These are phyloP conservation scores for Hirudinaria manillensis DNA, from an alignment of 2,888 invertebrate species.

Conservation along the genomic window DNA sequence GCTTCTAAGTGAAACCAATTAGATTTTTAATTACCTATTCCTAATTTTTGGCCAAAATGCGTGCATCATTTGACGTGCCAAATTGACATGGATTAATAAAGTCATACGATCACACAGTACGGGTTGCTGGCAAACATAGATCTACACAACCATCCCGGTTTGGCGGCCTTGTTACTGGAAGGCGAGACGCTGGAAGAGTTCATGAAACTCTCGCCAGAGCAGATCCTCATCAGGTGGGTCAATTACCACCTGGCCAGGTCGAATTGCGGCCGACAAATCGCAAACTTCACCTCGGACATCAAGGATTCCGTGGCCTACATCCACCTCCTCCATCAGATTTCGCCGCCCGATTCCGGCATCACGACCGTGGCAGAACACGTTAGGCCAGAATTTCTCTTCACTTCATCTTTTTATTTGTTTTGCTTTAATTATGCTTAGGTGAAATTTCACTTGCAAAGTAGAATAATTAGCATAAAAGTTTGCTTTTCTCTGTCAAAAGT, in stretches of 20 bases:
- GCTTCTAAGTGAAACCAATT: too few species aligned
- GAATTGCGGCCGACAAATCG: constrained; percentile 61
- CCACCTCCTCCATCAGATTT: constrained; percentile 86
- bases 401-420: neutral
- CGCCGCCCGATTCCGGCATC: constrained; percentile 78
- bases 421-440: neutral
- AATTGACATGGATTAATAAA: neutral
- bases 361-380: constrained; percentile 75
- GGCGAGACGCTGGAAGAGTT: constrained; percentile 87
- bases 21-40: too few species aligned
- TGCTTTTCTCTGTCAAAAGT: neutral
- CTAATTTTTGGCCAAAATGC: too few species aligned
- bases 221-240: constrained; percentile 88
- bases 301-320: constrained; percentile 93
- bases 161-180: constrained; percentile 75
- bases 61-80: too few species aligned
- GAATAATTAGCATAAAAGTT: neutral
- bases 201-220: constrained; percentile 85
- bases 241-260: constrained; percentile 78
- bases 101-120: constrained; percentile 34
- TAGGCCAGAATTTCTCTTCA: neutral
- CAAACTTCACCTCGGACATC: constrained; percentile 88
- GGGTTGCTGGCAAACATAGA: constrained; percentile 98
- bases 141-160: constrained; percentile 88
- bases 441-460: neutral